These are phyloP conservation scores for Yasuhikotakia modesta DNA, from an alignment of 2,797 vertebrate genomes.

Conservation along the genomic window DNA sequence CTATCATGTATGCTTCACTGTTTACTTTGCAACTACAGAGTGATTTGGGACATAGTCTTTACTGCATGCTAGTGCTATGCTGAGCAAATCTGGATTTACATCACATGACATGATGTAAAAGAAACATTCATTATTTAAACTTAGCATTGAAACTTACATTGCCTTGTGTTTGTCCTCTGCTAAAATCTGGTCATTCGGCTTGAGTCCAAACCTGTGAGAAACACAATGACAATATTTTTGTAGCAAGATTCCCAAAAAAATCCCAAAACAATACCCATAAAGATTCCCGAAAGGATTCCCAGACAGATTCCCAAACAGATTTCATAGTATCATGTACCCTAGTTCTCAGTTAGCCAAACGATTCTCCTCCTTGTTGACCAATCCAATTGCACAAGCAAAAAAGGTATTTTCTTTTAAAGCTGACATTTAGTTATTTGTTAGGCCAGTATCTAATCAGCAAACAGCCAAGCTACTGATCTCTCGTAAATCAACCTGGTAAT, in stretches of 20 bases:
- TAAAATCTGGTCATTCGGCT: slow-evolving; percentile 87
- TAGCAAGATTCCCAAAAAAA: too few relatives aligned
- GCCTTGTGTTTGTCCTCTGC: slow-evolving; percentile 88
- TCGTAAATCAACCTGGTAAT: slow-evolving; percentile 13
- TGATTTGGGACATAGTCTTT: not conserved
- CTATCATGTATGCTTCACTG: not conserved
- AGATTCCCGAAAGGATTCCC: too few relatives aligned
- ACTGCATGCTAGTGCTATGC: not conserved
- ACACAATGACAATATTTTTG: slow-evolving; percentile 18
- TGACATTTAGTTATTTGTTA: not conserved
- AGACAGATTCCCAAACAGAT: too few relatives aligned
- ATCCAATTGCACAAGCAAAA: not conserved
- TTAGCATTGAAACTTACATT: slow-evolving; percentile 75
- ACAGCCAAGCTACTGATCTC: not conserved
- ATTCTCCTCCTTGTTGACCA: too few relatives aligned
- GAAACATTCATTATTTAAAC: too few relatives aligned
- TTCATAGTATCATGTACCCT: too few relatives aligned
- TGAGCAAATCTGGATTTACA: not conserved
- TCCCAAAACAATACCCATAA: too few relatives aligned
- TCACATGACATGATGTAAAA: not conserved
- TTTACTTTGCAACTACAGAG: too few relatives aligned
- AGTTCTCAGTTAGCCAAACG: too few relatives aligned
- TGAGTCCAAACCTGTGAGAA: slow-evolving; percentile 80
- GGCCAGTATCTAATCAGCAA: slow-evolving; percentile 19
- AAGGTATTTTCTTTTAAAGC: not conserved